Evolutionary conservation across 2,113 vertebrate genomes (phyloP).

Genomic region (Sylvicapra grimmia): DNA sequence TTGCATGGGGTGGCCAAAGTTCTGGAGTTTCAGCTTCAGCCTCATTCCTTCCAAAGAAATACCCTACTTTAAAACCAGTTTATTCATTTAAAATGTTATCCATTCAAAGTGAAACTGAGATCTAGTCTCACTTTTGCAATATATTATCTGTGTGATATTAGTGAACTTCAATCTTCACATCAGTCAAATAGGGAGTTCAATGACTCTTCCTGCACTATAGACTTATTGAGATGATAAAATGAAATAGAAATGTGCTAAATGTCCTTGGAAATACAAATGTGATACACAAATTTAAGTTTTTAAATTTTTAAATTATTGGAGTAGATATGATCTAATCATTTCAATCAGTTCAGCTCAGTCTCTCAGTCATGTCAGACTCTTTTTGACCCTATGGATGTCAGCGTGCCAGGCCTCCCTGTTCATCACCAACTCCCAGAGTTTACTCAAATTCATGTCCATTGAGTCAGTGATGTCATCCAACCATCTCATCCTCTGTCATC

Average conservation of each 20-base stretch:
- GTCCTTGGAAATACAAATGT: background rate
- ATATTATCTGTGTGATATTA: background rate
- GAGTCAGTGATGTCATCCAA: background rate
- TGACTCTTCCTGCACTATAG: background rate
- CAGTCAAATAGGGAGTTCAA: background rate
- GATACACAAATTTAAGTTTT: background rate
- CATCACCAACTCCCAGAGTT: background rate
- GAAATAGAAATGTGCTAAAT: background rate
- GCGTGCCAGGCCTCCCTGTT: background rate
- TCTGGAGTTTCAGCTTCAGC: no score
- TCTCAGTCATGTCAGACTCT: background rate
- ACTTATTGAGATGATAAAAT: background rate
- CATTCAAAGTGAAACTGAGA: background rate
- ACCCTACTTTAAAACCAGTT: background rate
- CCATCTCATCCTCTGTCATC: background rate
- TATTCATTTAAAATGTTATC: background rate
- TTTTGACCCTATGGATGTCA: background rate
- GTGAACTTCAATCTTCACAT: background rate
- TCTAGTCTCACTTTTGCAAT: background rate
- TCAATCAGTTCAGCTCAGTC: background rate
- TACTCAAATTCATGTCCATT: background rate
- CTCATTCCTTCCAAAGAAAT: no score
- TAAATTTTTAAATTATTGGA: background rate
- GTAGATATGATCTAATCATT: background rate
- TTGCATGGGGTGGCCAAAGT: no score